Percentiles rank a stretch among this genome's conserved stretches.
phyloP scores from a whole-genome alignment of 1,140 invertebrate species.

The Drosophila funebris region DNA sequence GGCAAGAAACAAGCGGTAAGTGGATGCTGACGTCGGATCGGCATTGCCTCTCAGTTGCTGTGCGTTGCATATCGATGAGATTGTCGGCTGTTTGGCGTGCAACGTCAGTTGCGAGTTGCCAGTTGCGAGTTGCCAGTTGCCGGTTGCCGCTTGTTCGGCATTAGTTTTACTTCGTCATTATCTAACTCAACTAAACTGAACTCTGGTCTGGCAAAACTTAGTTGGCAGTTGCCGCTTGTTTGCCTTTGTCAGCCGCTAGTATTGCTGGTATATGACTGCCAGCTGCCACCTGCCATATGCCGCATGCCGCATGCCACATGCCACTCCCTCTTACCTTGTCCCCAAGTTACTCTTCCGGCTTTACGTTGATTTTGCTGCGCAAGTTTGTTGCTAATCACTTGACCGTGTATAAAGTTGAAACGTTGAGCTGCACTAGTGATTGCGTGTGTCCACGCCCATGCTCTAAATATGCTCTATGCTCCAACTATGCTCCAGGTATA shows the following conservation, averaged over 20 bases:
- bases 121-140: constrained; percentile 22
- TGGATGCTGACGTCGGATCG: constrained; percentile 13
- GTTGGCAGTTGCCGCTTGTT: constrained; percentile 66
- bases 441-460: constrained; percentile 52
- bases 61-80: constrained; percentile 80
- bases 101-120: not conserved
- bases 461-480: not conserved
- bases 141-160: constrained; percentile 36
- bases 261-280: constrained; percentile 7
- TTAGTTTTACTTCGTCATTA: constrained; percentile 78
- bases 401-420: constrained; percentile 72
- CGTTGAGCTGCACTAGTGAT: constrained; percentile 61
- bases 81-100: not conserved
- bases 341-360: constrained; percentile 44
- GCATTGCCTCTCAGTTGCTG: not conserved
- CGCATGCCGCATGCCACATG: not conserved
- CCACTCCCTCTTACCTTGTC: not conserved
- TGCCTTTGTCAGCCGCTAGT: constrained; percentile 55
- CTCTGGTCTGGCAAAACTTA: constrained; percentile 58
- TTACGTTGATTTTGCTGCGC: constrained; percentile 72
- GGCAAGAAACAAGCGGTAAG: constrained; percentile 24
- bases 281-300: not conserved
- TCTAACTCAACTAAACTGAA: constrained; percentile 63
- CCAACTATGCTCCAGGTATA: constrained; percentile 33
- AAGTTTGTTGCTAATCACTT: constrained; percentile 80